These are phyloP conservation scores for Chironomus striatipennis DNA, from an alignment of 1,140 invertebrate species.

Conservation along the genomic window DNA sequence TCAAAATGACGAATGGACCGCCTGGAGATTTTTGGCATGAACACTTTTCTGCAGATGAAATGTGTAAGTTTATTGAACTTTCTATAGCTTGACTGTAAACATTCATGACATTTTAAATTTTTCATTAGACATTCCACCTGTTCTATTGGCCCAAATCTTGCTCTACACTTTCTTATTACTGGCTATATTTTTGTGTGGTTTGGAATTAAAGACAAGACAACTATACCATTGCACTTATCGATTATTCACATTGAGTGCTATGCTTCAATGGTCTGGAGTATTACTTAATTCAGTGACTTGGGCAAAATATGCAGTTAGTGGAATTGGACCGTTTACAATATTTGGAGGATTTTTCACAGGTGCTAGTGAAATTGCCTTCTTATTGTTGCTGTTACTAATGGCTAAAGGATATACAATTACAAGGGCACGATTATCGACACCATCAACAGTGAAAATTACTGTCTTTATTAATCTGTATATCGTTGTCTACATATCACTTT, in stretches of 20 bases:
- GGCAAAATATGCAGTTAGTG: conserved; percentile 60
- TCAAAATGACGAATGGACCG: conserved; percentile 73
- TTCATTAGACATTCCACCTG: conserved; percentile 55
- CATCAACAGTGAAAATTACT: conserved; percentile 62
- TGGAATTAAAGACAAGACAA: conserved; percentile 63
- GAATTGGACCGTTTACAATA: conserved; percentile 47
- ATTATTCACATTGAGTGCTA: conserved; percentile 64
- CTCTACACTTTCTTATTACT: conserved; percentile 56
- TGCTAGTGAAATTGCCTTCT: conserved; percentile 60
- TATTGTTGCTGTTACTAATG: conserved; percentile 70
- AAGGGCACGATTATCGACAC: conserved; percentile 59
- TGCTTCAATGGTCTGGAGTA: conserved; percentile 56
- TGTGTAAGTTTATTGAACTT: conserved; percentile 58
- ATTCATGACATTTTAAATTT: conserved; percentile 27
- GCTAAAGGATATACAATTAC: conserved; percentile 89
- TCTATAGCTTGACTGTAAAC: conserved; percentile 29
- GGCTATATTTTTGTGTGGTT: conserved; percentile 53
- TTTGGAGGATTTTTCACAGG: conserved; percentile 63
- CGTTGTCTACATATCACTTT: conserved; percentile 59
- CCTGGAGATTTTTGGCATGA: conserved; percentile 67
- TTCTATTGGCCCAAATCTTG: conserved; percentile 53
- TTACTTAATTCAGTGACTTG: conserved; percentile 56
- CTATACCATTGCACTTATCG: conserved; percentile 83
- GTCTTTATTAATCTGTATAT: conserved; percentile 71
- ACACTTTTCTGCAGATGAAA: conserved; percentile 88